These are phyloP conservation scores for Melinopterus prodromus DNA, from an alignment of 2,888 invertebrate genomes.

Conservation along the genomic window DNA sequence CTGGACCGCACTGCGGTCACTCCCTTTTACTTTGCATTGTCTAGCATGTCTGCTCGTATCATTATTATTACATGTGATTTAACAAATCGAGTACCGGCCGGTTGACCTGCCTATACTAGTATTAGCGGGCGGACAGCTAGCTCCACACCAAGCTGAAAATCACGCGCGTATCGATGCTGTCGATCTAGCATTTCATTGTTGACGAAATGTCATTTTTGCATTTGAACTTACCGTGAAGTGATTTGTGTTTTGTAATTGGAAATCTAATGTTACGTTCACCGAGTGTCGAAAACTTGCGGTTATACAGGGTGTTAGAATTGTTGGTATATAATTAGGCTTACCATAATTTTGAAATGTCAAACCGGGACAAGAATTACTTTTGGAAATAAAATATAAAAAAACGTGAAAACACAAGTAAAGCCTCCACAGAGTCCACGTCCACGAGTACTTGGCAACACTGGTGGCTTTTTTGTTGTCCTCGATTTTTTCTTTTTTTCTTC, in stretches of 20 bases:
- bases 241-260: not conserved
- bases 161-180: not conserved
- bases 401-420: no score
- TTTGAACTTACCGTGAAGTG: not conserved
- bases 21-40: slow-evolving; percentile 4
- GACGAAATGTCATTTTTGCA: slow-evolving; percentile 4
- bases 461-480: no score
- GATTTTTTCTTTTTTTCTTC: no score
- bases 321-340: no score
- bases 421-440: no score
- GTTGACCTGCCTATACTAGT: not conserved
- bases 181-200: not conserved
- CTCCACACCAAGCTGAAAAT: not conserved
- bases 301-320: not conserved
- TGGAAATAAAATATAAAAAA: no score
- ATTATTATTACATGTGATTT: slow-evolving; percentile 4
- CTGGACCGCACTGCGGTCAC: not conserved
- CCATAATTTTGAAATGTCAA: no score
- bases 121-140: not conserved
- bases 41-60: not conserved
- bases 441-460: no score
- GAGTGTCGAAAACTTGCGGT: not conserved
- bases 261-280: not conserved
- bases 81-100: not conserved
- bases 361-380: no score